These are phyloP conservation scores for Nomada goodeniana DNA, from an alignment of 2,888 invertebrate species.

Conservation along the genomic window DNA sequence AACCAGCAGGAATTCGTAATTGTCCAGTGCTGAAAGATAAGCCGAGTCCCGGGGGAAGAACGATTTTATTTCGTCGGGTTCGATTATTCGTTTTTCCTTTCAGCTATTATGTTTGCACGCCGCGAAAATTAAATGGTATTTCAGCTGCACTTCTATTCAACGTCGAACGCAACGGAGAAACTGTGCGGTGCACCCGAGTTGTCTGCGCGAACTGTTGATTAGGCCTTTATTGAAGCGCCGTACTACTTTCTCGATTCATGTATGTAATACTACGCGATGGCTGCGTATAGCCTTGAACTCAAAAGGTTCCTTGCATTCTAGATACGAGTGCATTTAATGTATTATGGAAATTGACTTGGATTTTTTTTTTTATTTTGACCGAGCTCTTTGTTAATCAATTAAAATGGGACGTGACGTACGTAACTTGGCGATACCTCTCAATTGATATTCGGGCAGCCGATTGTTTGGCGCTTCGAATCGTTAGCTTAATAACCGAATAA, in stretches of 20 bases:
- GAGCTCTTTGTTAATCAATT: too few species aligned
- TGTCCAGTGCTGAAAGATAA: neutral
- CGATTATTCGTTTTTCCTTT: neutral
- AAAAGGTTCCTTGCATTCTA: too few species aligned
- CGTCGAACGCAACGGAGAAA: too few species aligned
- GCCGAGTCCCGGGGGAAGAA: neutral
- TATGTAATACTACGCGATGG: neutral
- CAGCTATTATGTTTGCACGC: neutral
- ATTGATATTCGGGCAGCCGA: too few species aligned
- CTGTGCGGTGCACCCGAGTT: constrained; percentile 9
- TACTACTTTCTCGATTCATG: constrained; percentile 12
- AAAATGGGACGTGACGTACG: too few species aligned
- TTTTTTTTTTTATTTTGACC: neutral
- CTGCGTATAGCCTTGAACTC: constrained; percentile 18
- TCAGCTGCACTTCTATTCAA: neutral
- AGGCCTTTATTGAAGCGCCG: neutral
- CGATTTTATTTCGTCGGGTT: neutral
- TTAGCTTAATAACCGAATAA: too few species aligned
- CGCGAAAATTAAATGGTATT: neutral
- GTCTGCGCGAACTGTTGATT: constrained; percentile 31
- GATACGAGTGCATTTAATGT: neutral
- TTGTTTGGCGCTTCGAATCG: too few species aligned
- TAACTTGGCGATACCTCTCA: too few species aligned
- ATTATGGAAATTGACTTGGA: neutral
- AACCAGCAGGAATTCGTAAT: neutral